phyloP scores from a whole-genome alignment of 2,113 vertebrate genomes.

The Odocoileus virginianus region DNA sequence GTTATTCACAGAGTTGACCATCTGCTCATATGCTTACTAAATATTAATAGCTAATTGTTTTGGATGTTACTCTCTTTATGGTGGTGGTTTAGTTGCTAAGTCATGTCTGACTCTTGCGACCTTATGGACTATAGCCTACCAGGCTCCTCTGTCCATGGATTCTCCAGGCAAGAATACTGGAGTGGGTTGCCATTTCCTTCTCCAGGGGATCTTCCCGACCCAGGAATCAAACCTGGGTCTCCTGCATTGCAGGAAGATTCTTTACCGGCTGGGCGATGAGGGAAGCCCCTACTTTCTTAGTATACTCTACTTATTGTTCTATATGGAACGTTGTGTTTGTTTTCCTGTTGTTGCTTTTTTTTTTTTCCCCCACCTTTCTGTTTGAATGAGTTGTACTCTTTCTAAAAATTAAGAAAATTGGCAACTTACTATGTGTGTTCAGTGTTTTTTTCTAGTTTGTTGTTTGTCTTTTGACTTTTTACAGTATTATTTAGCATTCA shows the following conservation, averaged over 20 bases:
- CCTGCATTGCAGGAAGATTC: neutral
- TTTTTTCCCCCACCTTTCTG: neutral
- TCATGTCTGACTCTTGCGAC: accelerated
- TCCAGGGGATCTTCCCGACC: neutral
- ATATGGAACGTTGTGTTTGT: neutral
- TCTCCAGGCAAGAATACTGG: neutral
- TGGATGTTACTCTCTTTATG: neutral
- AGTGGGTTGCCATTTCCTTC: neutral
- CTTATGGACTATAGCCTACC: neutral
- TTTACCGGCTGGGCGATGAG: accelerated
- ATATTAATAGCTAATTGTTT: neutral
- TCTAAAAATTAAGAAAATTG: neutral
- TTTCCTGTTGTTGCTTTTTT: neutral
- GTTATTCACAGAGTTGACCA: neutral
- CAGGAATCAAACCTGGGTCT: neutral
- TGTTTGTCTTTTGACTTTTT: neutral
- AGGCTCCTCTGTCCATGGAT: neutral
- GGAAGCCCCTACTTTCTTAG: neutral
- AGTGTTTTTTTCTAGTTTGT: neutral
- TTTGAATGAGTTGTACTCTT: neutral
- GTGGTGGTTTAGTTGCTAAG: neutral
- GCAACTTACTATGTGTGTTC: neutral
- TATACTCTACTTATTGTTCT: neutral
- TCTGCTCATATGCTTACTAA: neutral
- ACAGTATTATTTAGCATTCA: neutral